These are phyloP conservation scores for Diaphora mendica DNA, from an alignment of 2,888 invertebrate species.

Conservation along the genomic window DNA sequence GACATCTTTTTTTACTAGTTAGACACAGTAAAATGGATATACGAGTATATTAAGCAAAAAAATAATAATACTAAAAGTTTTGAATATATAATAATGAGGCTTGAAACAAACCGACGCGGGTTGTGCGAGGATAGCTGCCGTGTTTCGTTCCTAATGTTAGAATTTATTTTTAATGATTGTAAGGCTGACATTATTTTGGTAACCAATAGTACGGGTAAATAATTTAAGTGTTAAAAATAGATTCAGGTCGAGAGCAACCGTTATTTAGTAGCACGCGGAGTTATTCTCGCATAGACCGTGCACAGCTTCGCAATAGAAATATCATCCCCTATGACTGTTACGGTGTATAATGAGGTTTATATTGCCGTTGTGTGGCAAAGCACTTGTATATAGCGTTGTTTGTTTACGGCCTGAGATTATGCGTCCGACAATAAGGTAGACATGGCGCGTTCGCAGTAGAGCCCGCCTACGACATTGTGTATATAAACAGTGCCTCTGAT, in stretches of 20 bases:
- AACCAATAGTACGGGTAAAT: slow-evolving; percentile 80
- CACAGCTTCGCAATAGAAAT: slow-evolving; percentile 34
- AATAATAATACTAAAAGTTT: slow-evolving; percentile 46
- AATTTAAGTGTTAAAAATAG: slow-evolving; percentile 61
- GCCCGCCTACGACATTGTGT: slow-evolving; percentile 11
- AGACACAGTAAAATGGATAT: slow-evolving; percentile 57
- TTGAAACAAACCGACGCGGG: slow-evolving; percentile 49
- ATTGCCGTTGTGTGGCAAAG: slow-evolving; percentile 57
- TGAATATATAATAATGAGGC: slow-evolving; percentile 59
- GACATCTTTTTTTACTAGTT: slow-evolving; percentile 57
- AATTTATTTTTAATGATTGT: slow-evolving; percentile 77
- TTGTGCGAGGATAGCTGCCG: slow-evolving; percentile 75
- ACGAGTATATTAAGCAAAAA: slow-evolving; percentile 56
- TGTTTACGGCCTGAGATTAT: slow-evolving; percentile 64
- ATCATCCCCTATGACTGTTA: slow-evolving; percentile 45
- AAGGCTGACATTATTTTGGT: slow-evolving; percentile 76
- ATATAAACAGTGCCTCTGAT: slow-evolving; percentile 66
- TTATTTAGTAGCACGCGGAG: slow-evolving; percentile 60
- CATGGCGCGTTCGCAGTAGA: slow-evolving; percentile 29
- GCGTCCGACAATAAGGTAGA: slow-evolving; percentile 73
- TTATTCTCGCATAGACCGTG: slow-evolving; percentile 67
- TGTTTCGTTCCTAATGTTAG: slow-evolving; percentile 79
- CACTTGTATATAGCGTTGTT: slow-evolving; percentile 66
- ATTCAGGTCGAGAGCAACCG: slow-evolving; percentile 58
- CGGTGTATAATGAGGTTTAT: slow-evolving; percentile 64